Conservation (phyloP, 2,888 invertebrate species). For the Thymelicus lineola region DNA sequence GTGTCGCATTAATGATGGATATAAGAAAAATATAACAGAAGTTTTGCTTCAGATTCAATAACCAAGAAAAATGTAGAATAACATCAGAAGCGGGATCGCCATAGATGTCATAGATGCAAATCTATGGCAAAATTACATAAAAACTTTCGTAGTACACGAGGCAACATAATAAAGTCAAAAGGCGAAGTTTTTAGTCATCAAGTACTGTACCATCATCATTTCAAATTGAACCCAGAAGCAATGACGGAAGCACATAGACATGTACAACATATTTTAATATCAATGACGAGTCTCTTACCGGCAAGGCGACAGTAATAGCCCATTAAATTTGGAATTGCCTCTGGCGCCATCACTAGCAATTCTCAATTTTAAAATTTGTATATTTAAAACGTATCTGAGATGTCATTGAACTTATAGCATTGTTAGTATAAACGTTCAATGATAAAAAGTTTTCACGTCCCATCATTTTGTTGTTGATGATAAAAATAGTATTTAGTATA, state of each 20-base stretch:
- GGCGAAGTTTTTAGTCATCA: neutral
- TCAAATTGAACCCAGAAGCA: slow-evolving; percentile 1
- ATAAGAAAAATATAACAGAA: no score
- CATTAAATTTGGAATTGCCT: slow-evolving; percentile 26
- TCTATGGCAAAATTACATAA: no score
- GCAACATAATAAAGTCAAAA: no score
- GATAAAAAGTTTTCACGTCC: neutral
- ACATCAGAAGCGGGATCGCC: no score
- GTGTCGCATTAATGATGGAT: no score
- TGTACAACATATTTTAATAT: slow-evolving; percentile 11
- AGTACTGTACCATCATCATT: neutral
- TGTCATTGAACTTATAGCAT: slow-evolving; percentile 4
- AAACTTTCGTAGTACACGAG: no score
- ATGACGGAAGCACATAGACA: neutral
- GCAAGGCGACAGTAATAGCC: slow-evolving; percentile 24
- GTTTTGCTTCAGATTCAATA: no score
- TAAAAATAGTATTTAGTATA: no score
- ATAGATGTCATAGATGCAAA: no score
- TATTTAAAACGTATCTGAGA: neutral
- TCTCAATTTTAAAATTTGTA: slow-evolving; percentile 10
- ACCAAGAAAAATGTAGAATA: no score
- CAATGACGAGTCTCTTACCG: slow-evolving; percentile 15
- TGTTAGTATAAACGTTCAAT: neutral
- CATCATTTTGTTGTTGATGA: neutral
- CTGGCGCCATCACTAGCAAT: slow-evolving; percentile 22